Base-by-base conservation (phyloP, 2,113 vertebrate genomes). In the Engystomops pustulosus region DNA sequence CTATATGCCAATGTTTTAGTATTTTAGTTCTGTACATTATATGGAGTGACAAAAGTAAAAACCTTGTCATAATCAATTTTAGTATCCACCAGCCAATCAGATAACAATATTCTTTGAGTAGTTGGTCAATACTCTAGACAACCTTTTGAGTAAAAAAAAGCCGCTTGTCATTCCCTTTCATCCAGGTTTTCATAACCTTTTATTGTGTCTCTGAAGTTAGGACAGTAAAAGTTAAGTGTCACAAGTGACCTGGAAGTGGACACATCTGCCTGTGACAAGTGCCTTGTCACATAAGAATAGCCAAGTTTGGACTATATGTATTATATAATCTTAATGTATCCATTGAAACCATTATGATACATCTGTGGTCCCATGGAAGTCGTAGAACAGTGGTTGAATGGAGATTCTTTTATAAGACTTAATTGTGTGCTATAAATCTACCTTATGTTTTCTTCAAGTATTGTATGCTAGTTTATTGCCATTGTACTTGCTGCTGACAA, bases 381-480 rank as follows among this genome's bases (percentile, higher is more conserved):
- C 30, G 10, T 14, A 68, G 20, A 36, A 10, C 30, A 80, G 45
- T 49, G 32, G 10, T 70, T 17, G 32, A 12, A 55, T 18, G 2
- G 44, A 84, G 18, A 25, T 65, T 34, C n/a, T 67, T 77, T 51
- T 51, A 23, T 34, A 79, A 70, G 49, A 53, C 30, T 49, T 38
- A 38, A 75, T 55, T 45, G 65, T 85, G 83, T 85, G 83, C 83
- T 85, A 82, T 74, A 77, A 78, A 67, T 85, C 60, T 77, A 68
- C 36, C 58, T 14, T 38, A 36, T 38, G 38, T 71, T 75, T 45
- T 77, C 41, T 84, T 85, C 83, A 85, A 85, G 74, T 85, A 85
- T 85, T n/a, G 32, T 47, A 70, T 77, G 32, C 62, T 20, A 91
- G 89, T 92, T 94, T 94, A 94, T 94, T 95, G 94, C 94, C 93